Evolutionary conservation across 2,797 vertebrate species (phyloP), one percentile per base, ranked within the genome.

Genomic region (Adrianichthys oophorus): DNA sequence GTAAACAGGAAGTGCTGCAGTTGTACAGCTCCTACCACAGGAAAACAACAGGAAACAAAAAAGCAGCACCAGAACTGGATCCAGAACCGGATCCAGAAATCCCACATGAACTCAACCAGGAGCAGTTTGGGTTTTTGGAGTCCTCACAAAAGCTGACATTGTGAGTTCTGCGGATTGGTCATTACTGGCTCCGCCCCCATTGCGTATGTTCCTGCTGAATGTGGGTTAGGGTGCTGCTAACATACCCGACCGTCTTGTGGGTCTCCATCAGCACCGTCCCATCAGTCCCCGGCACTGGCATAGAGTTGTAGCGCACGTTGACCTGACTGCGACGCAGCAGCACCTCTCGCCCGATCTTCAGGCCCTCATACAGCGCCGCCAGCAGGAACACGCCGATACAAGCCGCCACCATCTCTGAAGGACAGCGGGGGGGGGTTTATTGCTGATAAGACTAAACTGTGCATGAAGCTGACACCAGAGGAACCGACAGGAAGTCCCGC

Each of bases 271-370:
- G 78, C 43, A 95, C 92, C 6, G 96, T 98, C 53, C 97, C 97
- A 0, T 98, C 96, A n/a, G 92, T 76, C 37, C 97, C 97, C 0
- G 96, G 96, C 16, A 99, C 92, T 0, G 96, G 96, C 97, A 99
- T 99, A 66, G 95, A 97, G 89, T 99, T 99, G 81, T 99, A 99
- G 60, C 97, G 95, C 51, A 99, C 96, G 82, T 95, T 98, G 85
- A 99, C 96, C 74, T 98, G 96, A 56, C 94, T 98, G 77, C 95
- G 95, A 0, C 96, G 91, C 52, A 99, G 91, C 74, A 99, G 87
- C 45, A 90, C 74, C 76, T 99, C 97, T 0, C 97, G 92, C 3
- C 94, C 93, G 5, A 99, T 97, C 90, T 99, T 99, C 74, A 99
- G 86, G 7, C 97, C 97, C 83, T 99, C 97, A 15, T 98, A 99